Evolutionary conservation across 2,888 invertebrate species (phyloP).

Genomic region (Pachliopta kotzebuea): DNA sequence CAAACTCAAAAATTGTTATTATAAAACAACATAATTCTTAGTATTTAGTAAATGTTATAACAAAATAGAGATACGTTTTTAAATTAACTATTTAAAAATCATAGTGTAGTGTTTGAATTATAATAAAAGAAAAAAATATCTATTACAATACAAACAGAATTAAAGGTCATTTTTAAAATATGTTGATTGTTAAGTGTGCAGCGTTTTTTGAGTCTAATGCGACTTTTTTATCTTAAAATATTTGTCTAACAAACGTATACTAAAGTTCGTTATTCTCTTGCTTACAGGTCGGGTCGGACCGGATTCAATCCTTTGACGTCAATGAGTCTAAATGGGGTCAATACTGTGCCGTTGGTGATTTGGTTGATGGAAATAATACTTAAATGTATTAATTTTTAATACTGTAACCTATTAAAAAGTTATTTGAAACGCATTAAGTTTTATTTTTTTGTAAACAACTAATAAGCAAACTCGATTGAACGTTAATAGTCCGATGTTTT

Average conservation of each 20-base stretch:
- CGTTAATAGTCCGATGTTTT: background rate
- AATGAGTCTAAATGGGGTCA: slow-evolving; percentile 30
- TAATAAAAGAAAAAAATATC: no score
- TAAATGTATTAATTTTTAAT: slow-evolving; percentile 21
- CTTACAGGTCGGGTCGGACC: slow-evolving; percentile 46
- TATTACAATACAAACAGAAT: background rate
- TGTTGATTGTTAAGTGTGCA: background rate
- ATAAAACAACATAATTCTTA: no score
- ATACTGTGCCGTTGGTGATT: slow-evolving; percentile 15
- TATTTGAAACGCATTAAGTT: slow-evolving; percentile 16
- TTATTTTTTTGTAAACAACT: slow-evolving; percentile 20
- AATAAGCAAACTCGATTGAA: background rate
- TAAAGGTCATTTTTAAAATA: background rate
- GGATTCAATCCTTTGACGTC: slow-evolving; percentile 45
- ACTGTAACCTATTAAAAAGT: slow-evolving; percentile 21
- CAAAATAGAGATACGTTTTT: no score
- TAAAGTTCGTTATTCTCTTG: slow-evolving; percentile 40
- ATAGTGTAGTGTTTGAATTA: no score
- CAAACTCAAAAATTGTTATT: no score
- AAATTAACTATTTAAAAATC: no score
- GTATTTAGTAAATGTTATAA: no score
- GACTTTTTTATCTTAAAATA: background rate
- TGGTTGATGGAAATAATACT: slow-evolving; percentile 23
- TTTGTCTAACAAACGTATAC: background rate
- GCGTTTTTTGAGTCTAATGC: background rate